phyloP scores from a whole-genome alignment of 2,888 invertebrate species.

The Orthonevra nobilis region DNA sequence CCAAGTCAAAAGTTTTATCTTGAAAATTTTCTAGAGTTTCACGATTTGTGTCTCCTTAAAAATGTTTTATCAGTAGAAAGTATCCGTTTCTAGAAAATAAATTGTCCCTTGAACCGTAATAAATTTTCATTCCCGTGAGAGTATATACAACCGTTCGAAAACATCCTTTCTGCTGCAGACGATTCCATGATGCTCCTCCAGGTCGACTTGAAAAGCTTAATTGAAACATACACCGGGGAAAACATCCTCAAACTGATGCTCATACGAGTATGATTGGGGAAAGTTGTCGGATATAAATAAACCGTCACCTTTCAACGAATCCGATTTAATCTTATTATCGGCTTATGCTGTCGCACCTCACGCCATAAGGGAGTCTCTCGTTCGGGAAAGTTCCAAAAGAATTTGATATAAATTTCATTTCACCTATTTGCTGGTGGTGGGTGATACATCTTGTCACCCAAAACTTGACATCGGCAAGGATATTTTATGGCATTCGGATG shows the following conservation, averaged over 20 bases:
- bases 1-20: too few relatives aligned
- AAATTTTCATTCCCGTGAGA: not conserved
- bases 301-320: conserved; percentile 1
- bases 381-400: conserved; percentile 1
- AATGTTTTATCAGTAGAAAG: too few relatives aligned
- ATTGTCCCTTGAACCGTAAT: conserved; percentile 7
- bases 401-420: conserved; percentile 21
- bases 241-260: not conserved
- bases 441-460: not conserved
- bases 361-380: not conserved
- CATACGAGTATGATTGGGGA: not conserved
- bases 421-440: not conserved
- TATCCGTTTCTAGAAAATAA: not conserved
- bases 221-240: conserved; percentile 1
- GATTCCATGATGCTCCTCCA: not conserved
- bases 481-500: conserved; percentile 19
- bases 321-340: conserved; percentile 28
- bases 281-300: conserved; percentile 12
- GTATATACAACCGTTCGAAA: not conserved
- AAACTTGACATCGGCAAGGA: conserved; percentile 4
- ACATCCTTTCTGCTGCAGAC: not conserved
- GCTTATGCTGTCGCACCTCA: conserved; percentile 13
- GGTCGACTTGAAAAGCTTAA: conserved; percentile 21
- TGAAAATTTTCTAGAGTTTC: too few relatives aligned
- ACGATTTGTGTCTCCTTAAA: too few relatives aligned